phyloP scores from a whole-genome alignment of 1,140 invertebrate genomes.

The Atta texana region DNA sequence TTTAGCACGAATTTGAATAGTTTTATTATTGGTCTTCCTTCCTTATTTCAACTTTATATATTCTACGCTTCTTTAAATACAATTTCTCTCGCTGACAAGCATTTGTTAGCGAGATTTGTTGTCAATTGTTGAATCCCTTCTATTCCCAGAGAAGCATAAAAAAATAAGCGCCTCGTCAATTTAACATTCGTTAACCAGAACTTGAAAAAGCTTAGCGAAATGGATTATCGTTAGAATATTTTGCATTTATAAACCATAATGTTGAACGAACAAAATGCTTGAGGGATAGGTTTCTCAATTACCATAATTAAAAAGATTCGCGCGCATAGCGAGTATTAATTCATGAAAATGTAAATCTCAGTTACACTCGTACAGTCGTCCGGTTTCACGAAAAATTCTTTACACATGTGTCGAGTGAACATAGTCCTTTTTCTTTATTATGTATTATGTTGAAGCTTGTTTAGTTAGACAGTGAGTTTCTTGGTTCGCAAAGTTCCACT shows the following conservation, averaged over 20 bases:
- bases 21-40: background rate
- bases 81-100: conserved; percentile 1
- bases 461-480: conserved; percentile 53
- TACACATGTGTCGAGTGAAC: background rate
- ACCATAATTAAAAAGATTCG: conserved; percentile 61
- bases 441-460: conserved; percentile 39
- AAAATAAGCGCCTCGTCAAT: conserved; percentile 49
- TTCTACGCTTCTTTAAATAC: background rate
- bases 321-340: conserved; percentile 49
- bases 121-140: conserved; percentile 23
- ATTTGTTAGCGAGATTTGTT: background rate
- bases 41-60: background rate
- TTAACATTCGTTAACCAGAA: conserved; percentile 42
- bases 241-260: conserved; percentile 55
- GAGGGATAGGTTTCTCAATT: conserved; percentile 52
- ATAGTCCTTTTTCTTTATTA: background rate
- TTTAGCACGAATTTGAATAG: background rate
- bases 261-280: conserved; percentile 31
- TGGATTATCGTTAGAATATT: conserved; percentile 43
- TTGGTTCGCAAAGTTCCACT: conserved; percentile 54
- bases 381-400: conserved; percentile 15
- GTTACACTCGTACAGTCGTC: background rate
- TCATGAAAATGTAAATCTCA: conserved; percentile 46
- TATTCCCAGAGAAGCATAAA: conserved; percentile 12
- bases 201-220: conserved; percentile 12